These are phyloP conservation scores for Catamblyrhynchus diadema DNA, from an alignment of 2,797 vertebrate species.

Conservation along the genomic window DNA sequence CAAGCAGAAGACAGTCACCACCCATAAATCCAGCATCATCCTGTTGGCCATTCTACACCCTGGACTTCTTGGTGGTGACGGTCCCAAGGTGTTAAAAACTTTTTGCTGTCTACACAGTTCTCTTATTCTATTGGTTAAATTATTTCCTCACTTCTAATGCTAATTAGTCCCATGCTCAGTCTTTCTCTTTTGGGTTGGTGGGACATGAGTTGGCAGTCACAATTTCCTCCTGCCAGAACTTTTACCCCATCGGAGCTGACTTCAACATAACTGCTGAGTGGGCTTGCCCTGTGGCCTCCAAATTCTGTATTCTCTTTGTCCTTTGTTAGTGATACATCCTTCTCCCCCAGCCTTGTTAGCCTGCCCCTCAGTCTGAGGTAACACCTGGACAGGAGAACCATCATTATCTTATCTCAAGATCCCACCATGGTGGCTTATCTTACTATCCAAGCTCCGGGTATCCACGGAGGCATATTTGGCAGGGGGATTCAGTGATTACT, in stretches of 20 bases:
- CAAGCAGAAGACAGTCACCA: neutral
- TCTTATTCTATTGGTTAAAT: neutral
- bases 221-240: neutral
- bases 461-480: accelerated
- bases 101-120: neutral
- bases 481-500: accelerated
- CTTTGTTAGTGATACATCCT: neutral
- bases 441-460: neutral
- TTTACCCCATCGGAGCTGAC: neutral
- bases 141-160: neutral
- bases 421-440: neutral
- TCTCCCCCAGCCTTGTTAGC: neutral
- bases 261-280: too few relatives aligned
- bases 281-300: neutral
- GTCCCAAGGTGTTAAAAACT: neutral
- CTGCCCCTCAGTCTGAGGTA: neutral
- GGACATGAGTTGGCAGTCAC: neutral
- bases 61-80: neutral
- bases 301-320: neutral
- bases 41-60: neutral
- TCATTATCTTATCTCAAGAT: neutral
- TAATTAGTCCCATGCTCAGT: neutral
- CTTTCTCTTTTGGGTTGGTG: neutral
- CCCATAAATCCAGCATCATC: neutral
- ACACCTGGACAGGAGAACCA: neutral